These are phyloP conservation scores for Peromyscus eremicus DNA, from an alignment of 2,797 vertebrate species.

Conservation along the genomic window DNA sequence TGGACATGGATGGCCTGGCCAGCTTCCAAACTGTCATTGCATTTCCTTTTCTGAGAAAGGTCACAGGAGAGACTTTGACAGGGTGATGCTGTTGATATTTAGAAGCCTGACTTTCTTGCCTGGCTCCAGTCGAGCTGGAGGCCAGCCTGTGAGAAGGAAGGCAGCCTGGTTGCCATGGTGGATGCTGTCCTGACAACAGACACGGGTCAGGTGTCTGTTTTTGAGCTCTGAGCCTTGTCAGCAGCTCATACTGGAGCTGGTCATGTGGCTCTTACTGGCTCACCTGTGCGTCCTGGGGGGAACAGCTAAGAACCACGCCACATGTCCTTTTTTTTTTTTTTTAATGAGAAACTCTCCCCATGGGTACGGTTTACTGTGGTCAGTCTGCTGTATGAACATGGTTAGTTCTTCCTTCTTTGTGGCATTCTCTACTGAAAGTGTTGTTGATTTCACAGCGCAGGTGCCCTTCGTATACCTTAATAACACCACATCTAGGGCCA, in stretches of 20 bases:
- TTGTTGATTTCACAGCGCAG: background rate
- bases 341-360: constrained; percentile 1
- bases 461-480: background rate
- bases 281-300: constrained; percentile 71
- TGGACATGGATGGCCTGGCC: constrained; percentile 18
- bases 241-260: constrained; percentile 66
- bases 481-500: background rate
- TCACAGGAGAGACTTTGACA: constrained; percentile 73
- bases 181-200: constrained; percentile 76
- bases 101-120: constrained; percentile 74
- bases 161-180: constrained; percentile 75
- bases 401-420: background rate
- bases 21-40: constrained; percentile 63
- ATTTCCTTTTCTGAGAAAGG: constrained; percentile 75
- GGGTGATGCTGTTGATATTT: constrained; percentile 72
- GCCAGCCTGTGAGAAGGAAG: constrained; percentile 47
- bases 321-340: background rate
- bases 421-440: background rate
- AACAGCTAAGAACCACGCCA: constrained; percentile 74
- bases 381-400: background rate
- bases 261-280: constrained; percentile 75
- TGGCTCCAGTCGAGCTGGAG: constrained; percentile 49
- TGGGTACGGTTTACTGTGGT: background rate
- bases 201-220: constrained; percentile 71
- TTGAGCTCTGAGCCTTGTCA: constrained; percentile 73